Percentiles rank a stretch among this genome's conserved stretches.
Evolutionary conservation across 2,113 vertebrate species (phyloP).

Genomic region (Trematomus loennbergii): DNA sequence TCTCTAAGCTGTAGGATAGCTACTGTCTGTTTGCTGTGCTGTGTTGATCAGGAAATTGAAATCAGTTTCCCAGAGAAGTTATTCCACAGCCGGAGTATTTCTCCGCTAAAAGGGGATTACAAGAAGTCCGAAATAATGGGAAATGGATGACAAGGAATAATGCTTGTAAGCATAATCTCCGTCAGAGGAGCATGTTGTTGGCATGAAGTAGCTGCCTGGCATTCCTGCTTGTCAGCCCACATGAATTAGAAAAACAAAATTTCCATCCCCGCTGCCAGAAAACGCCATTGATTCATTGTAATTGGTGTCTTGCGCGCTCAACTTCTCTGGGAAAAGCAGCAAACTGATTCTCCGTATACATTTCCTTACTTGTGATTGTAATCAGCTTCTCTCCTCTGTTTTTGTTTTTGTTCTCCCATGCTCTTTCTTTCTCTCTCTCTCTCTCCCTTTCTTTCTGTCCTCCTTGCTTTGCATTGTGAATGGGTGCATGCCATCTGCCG

Average conservation of each 20-base stretch:
- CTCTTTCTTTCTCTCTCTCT: slow-evolving; percentile 67
- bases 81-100: slow-evolving; percentile 24
- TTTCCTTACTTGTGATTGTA: slow-evolving; percentile 94
- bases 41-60: slow-evolving; percentile 79
- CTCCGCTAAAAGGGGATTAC: slow-evolving; percentile 11
- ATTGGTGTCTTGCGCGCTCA: slow-evolving; percentile 40
- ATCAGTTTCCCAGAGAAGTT: slow-evolving; percentile 82
- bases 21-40: slow-evolving; percentile 75
- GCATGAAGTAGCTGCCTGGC: not conserved
- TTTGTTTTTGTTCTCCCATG: slow-evolving; percentile 88
- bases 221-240: slow-evolving; percentile 21
- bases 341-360: slow-evolving; percentile 92
- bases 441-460: slow-evolving; percentile 73
- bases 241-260: slow-evolving; percentile 10
- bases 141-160: not conserved
- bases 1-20: slow-evolving; percentile 57
- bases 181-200: slow-evolving; percentile 19
- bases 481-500: slow-evolving; percentile 97
- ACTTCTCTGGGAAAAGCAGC: slow-evolving; percentile 90
- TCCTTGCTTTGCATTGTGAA: slow-evolving; percentile 95
- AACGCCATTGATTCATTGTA: slow-evolving; percentile 23
- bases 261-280: slow-evolving; percentile 51
- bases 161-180: not conserved
- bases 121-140: slow-evolving; percentile 3
- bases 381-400: slow-evolving; percentile 95